Evolutionary conservation across 2,797 vertebrate genomes (phyloP), one percentile per base, ranked within the genome.

Genomic region (Peromyscus attwateri): DNA sequence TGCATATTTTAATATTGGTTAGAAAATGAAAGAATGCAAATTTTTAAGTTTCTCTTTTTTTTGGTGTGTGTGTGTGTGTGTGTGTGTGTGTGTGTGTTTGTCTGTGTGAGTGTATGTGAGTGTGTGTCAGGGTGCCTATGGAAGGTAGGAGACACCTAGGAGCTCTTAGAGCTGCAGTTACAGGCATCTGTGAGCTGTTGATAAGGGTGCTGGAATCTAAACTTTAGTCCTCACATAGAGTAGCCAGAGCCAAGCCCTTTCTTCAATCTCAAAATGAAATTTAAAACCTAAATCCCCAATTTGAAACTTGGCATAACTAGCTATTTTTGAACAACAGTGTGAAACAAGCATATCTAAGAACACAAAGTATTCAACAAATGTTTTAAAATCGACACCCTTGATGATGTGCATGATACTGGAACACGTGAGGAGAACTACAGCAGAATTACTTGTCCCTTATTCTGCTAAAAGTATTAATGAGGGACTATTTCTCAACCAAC

Each of bases 1-100:
- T 93, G 62, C 19, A 79, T 55, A 70, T 87, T 94, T 96, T 95
- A 91, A 92, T n/a, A 79, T 46, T 91, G 23, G 25, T 75, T 81
- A 95, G 34, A 70, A 68, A 55, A 66, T 66, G 10, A 29, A 87
- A 89, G 19, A 77, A 93, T 88, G 57, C 87, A 11, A 62, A 27
- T 64, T 64, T 64, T 64, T 31, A 2, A 6, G 6, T 40, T 52
- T 52, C 13, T 52, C 3, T 52, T 52, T 52, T 52, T 52, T 12
- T 52, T 52, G 49, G 27, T 31, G 6, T 49, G 40, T 77, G 13
- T 77, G 12, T 77, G 2, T 80, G 31, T 80, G 16, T 79, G 27
- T 19, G 34, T 75, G 21, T 73, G 21, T 75, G 37, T 40, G 73
- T 40, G 37, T 75, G 73, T 76, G 40, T 43, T 3, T 46, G 19